Percentiles rank a stretch among this genome's conserved stretches.
Evolutionary conservation across 2,797 vertebrate genomes (phyloP).

Genomic region (Zenarchopterus dispar): DNA sequence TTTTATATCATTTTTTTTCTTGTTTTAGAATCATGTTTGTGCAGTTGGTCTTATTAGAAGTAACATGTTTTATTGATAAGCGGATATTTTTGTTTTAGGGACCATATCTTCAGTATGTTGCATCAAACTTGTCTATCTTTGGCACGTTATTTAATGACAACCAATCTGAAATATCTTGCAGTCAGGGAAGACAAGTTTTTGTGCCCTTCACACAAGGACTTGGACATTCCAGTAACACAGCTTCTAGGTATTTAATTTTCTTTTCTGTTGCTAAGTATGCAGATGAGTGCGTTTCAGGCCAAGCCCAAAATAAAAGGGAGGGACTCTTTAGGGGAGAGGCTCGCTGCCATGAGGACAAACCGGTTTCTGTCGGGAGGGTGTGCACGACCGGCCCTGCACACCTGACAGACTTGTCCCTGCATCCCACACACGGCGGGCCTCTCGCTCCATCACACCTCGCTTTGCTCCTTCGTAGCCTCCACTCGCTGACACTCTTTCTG

Average conservation of each 20-base stretch:
- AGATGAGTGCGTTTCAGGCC: constrained; percentile 34
- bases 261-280: background rate
- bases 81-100: no score
- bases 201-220: background rate
- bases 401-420: constrained; percentile 51
- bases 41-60: no score
- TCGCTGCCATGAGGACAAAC: constrained; percentile 68
- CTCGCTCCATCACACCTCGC: constrained; percentile 28
- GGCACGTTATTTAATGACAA: no score
- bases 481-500: background rate
- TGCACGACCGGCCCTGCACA: constrained; percentile 42
- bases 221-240: background rate
- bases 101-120: no score
- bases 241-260: background rate
- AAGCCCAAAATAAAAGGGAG: constrained; percentile 33
- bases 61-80: no score
- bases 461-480: constrained; percentile 27
- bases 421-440: constrained; percentile 24
- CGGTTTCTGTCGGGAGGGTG: constrained; percentile 71
- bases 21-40: no score
- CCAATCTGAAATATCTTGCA: no score
- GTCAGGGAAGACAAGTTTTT: no score
- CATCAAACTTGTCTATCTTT: no score
- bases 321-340: constrained; percentile 35
- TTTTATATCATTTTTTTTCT: no score